These are phyloP conservation scores for Dendrolimus punctatus DNA, from an alignment of 1,140 invertebrate species.

Conservation along the genomic window DNA sequence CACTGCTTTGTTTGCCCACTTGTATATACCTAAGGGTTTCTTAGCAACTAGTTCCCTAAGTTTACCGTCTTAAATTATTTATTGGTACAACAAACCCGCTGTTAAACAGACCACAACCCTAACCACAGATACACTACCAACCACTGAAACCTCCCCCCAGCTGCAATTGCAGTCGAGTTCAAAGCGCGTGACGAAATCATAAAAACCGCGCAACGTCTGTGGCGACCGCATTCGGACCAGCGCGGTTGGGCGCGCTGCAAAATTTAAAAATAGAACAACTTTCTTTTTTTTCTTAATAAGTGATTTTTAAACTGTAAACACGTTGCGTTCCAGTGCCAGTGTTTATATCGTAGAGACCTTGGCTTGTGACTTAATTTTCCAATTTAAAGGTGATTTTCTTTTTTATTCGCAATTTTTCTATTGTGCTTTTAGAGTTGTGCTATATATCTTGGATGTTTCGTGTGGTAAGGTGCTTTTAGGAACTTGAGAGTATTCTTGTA, in stretches of 20 bases:
- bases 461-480: constrained; percentile 6
- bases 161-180: constrained; percentile 23
- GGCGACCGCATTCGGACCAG: constrained; percentile 33
- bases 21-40: too few species aligned
- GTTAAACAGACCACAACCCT: constrained; percentile 1
- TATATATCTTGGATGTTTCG: constrained; percentile 15
- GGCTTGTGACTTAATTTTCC: constrained; percentile 58
- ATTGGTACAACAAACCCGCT: constrained; percentile 3
- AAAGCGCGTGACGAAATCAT: constrained; percentile 54
- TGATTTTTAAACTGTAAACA: constrained; percentile 38
- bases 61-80: too few species aligned
- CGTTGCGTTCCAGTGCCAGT: constrained; percentile 63
- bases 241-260: constrained; percentile 30
- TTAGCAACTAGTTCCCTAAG: too few species aligned
- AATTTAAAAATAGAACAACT: constrained; percentile 19
- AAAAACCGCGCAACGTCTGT: constrained; percentile 34
- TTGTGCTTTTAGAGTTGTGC: constrained; percentile 18
- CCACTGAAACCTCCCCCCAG: constrained; percentile 22
- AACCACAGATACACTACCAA: constrained; percentile 10
- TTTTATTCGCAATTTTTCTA: constrained; percentile 24
- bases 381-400: constrained; percentile 57
- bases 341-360: constrained; percentile 58
- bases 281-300: constrained; percentile 22
- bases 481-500: background rate
- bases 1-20: too few species aligned